A percentile compares a stretch with the other conserved stretches of the same genome.
phyloP scores from a whole-genome alignment of 2,888 invertebrate species.

The Drosophila emarginata region DNA sequence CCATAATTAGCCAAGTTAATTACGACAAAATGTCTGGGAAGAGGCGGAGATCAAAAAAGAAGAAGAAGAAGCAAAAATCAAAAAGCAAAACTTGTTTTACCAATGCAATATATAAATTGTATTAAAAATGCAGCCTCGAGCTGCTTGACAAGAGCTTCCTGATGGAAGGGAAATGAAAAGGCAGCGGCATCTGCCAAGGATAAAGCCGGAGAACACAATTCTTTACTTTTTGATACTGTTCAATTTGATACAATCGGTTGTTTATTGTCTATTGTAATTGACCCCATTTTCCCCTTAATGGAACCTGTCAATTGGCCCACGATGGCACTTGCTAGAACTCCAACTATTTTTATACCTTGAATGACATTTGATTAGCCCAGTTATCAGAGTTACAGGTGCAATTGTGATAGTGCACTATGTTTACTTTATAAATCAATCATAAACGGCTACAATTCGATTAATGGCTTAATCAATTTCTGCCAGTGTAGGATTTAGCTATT shows the following conservation, averaged over 20 bases:
- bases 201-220: background rate
- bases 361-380: conserved; percentile 4
- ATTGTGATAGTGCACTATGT: background rate
- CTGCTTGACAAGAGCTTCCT: background rate
- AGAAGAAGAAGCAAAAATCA: background rate
- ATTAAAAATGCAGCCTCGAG: background rate
- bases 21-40: conserved; percentile 44
- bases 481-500: background rate
- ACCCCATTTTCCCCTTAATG: background rate
- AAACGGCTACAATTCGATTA: background rate
- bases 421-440: background rate
- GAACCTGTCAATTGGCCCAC: background rate
- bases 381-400: background rate
- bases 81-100: conserved; percentile 4
- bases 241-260: background rate
- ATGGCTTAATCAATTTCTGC: conserved; percentile 1
- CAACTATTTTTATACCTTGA: conserved; percentile 6
- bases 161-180: background rate
- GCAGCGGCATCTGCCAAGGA: background rate
- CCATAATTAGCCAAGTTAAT: conserved; percentile 76
- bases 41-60: conserved; percentile 64
- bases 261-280: background rate
- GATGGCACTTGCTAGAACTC: background rate
- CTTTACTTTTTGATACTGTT: background rate
- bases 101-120: background rate